Evolutionary conservation across 2,113 vertebrate species (phyloP), one percentile per base, ranked within the genome.

Genomic region (Catharus fuscescens): DNA sequence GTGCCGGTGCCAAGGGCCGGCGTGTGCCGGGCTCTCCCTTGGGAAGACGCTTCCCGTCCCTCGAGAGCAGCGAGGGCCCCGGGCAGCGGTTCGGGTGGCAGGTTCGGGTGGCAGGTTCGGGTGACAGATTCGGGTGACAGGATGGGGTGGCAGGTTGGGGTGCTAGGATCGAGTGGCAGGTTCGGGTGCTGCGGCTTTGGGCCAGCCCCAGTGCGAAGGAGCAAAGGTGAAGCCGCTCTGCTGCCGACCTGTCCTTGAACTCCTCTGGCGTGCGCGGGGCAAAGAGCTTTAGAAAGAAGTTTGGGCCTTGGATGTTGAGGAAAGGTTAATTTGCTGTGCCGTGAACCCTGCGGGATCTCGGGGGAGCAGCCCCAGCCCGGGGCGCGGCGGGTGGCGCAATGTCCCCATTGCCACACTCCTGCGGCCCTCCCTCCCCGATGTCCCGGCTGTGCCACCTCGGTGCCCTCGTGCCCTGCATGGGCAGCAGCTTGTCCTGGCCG

Each of bases 351-450:
- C 21, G 38, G 56, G 17, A 14, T 19, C 7, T 24, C 1, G 7
- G 7, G 56, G 10, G 10, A 40, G 3, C 28, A 24, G 38, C 48
- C 80, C 76, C 9, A 0, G n/a, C 38, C 28, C 24, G 1, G 66
- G 70, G 31, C 2, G 1, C 21, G 31, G 24, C 9, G 1, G 16
- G 3, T 40, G 82, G 11, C 7, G 15, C 44, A 8, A 2, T 4
- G 3, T 44, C 40, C 44, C 70, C 61, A 1, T 5, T 4, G 0
- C 17, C 50, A 0, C 38, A 1, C 32, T 29, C 14, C 2, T 1
- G 11, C 56, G 17, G 48, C 32, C 38, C 69, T 15, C 38, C 38
- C 20, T 29, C 36, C 53, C 32, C 53, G 4, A 2, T 31, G 28
- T 9, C 24, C 60, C 20, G 28, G 38, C 38, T 18, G 47, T 69